Base-by-base conservation (phyloP, 2,888 invertebrate species). In the Eudemis profundana region DNA sequence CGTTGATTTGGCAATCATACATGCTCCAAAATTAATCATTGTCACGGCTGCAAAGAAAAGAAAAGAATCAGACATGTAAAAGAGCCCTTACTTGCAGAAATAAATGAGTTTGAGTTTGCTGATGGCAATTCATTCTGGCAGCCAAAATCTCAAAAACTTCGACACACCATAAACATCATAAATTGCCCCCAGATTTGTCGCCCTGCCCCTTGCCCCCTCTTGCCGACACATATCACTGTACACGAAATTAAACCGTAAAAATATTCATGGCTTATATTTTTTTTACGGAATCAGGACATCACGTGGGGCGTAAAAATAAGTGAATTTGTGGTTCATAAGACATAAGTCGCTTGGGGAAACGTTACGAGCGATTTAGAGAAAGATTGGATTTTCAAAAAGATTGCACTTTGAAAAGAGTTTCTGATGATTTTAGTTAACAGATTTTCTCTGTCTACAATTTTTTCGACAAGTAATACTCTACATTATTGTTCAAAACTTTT, bases 241-340 rank as follows among this genome's bases (percentile, higher is more conserved):
- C 56, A 42, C 42, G 23, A 44, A 61, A 51, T 61, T 53, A 53
- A 51, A 36, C 17, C 50, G 50, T 61, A 61, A 53, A n/a, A 61
- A 61, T n/a, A 33, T 36, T 51, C 29, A 61, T 61, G 44, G 51
- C 33, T 51, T 51, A 51, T 61, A 61, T 61, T 61, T 61, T 61
- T 51, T 61, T 44, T 44, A 44, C 51, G 21, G 49, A 51, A 44
- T 50, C 49, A 29, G 51, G 7, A 51, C 14, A 33, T 21, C 56
- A 29, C 23, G 44, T 44, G 42, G 19, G 8, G 33, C n/a, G 19
- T 56, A 44, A 46, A 57, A 44, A 53, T 42, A 36, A 61, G 51
- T 44, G 51, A 61, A 61, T 53, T 61, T 49, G 19, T 44, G 17
- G 38, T 17, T 17, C n/a, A 29, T 14, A 57, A 56, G n/a, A 17